Evolutionary conservation across 2,797 vertebrate species (phyloP).

Genomic region (Phrynocephalus guinanensis): DNA sequence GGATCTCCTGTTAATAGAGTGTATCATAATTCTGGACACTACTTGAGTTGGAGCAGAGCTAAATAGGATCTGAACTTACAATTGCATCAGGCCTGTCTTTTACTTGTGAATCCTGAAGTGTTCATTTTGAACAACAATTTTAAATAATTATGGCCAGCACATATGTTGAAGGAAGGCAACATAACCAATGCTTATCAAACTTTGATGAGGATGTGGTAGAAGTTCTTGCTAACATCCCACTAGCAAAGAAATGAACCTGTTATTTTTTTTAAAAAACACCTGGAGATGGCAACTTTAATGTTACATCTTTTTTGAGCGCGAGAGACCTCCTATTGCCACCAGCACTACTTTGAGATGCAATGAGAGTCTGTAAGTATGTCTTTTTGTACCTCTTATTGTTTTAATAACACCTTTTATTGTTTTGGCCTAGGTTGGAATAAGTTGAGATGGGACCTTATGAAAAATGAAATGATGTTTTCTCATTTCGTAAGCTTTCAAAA

Average conservation of each 20-base stretch:
- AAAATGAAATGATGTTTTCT: no score
- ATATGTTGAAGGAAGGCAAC: no score
- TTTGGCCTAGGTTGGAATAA: no score
- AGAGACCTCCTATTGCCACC: no score
- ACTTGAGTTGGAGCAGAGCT: neutral
- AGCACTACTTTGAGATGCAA: neutral
- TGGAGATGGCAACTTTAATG: neutral
- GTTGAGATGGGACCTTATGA: no score
- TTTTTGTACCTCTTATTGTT: neutral
- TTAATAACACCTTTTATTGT: no score
- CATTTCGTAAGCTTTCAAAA: no score
- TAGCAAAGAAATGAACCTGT: no score
- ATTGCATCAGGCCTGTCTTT: conserved; percentile 1
- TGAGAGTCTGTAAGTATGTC: neutral
- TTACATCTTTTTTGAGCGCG: neutral
- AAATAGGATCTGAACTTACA: conserved; percentile 13
- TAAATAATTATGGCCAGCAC: conserved; percentile 45
- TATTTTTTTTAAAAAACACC: neutral
- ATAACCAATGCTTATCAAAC: neutral
- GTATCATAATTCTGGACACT: neutral
- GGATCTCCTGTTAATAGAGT: neutral
- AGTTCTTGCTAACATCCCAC: neutral
- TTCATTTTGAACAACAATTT: conserved; percentile 16
- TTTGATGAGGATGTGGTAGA: neutral
- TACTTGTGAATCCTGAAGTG: neutral